Conservation (phyloP, 1,140 invertebrate species). For the Nasonia giraulti region DNA sequence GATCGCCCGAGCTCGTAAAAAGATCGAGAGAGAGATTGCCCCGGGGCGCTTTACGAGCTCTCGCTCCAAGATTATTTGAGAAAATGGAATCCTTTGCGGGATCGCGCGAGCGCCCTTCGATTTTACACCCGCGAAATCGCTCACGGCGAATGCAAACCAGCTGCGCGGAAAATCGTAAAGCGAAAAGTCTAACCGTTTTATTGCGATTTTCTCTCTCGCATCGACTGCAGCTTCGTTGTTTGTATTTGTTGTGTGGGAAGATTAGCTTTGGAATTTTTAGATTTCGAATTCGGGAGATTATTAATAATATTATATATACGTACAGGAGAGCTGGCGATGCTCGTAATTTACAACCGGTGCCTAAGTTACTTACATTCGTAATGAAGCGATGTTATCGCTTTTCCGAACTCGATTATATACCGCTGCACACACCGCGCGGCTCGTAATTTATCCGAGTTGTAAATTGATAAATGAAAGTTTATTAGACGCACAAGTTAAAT, state of each 20-base stretch:
- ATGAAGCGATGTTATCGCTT: constrained; percentile 26
- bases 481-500: constrained; percentile 46
- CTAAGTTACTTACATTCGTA: constrained; percentile 28
- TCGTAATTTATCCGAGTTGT: constrained; percentile 30
- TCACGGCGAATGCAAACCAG: constrained; percentile 57
- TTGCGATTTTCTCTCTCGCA: no score
- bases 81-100: constrained; percentile 65
- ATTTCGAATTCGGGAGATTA: no score
- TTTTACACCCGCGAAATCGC: constrained; percentile 27
- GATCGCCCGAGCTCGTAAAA: constrained; percentile 60
- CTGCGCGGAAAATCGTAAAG: constrained; percentile 64
- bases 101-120: constrained; percentile 21
- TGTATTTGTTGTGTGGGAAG: no score
- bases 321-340: not conserved
- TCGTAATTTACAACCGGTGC: constrained; percentile 5
- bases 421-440: not conserved
- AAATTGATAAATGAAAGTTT: constrained; percentile 45
- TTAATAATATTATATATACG: no score
- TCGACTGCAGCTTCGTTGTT: no score
- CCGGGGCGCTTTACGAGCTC: constrained; percentile 62
- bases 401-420: constrained; percentile 1
- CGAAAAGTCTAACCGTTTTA: constrained; percentile 30
- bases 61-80: constrained; percentile 64
- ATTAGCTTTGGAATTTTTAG: no score
- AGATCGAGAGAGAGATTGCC: constrained; percentile 58